phyloP scores from a whole-genome alignment of 1,140 invertebrate genomes.

The Episyrphus balteatus region DNA sequence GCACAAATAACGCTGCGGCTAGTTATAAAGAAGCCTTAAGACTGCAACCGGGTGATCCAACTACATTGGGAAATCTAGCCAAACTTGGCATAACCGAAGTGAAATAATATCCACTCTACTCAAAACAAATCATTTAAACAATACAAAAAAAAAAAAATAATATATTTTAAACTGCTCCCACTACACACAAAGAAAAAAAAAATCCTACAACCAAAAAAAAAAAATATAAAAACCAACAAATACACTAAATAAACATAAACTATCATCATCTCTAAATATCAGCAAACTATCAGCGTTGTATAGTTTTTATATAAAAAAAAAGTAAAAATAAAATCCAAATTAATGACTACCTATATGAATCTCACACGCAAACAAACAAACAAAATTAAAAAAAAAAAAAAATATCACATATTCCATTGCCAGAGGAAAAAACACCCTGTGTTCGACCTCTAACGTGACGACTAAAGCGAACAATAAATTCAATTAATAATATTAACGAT shows the following conservation, averaged over 20 bases:
- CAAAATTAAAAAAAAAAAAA: no score
- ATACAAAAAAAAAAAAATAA: conserved; percentile 1
- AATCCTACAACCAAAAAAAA: neutral
- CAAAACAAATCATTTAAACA: conserved; percentile 16
- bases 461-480: no score
- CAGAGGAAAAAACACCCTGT: no score
- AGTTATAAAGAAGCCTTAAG: conserved; percentile 72
- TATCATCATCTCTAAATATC: conserved; percentile 16
- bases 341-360: no score
- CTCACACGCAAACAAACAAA: no score
- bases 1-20: conserved; percentile 70
- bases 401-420: no score
- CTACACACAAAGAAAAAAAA: neutral
- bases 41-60: conserved; percentile 72
- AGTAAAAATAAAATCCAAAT: no score
- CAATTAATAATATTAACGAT: no score
- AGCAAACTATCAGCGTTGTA: no score
- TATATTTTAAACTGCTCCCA: conserved; percentile 1
- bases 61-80: conserved; percentile 77
- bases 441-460: no score
- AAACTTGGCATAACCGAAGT: conserved; percentile 48
- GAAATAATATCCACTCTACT: conserved; percentile 5
- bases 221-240: neutral
- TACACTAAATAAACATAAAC: conserved; percentile 8
- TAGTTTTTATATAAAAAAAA: no score